Conservation (phyloP, 2,113 vertebrate genomes). For the Alectura lathami region DNA sequence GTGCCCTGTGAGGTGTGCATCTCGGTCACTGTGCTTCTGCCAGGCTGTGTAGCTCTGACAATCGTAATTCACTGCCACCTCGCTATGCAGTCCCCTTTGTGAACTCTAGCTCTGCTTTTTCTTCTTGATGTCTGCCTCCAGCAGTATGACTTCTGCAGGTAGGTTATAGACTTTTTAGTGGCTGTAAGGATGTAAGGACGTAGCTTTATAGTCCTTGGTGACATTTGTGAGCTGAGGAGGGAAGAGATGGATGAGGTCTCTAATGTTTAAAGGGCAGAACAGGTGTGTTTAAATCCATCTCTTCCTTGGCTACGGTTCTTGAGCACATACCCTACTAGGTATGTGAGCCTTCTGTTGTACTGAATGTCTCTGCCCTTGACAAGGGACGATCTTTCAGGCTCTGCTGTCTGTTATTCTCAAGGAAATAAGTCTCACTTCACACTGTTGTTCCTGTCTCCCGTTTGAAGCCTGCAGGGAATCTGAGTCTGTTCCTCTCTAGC, state of each 20-base stretch:
- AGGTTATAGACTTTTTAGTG: background rate
- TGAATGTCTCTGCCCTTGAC: background rate
- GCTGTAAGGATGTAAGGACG: background rate
- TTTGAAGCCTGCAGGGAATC: background rate
- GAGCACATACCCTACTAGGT: background rate
- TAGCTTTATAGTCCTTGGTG: background rate
- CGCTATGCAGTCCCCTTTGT: background rate
- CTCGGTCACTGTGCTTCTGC: background rate
- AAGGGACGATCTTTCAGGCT: background rate
- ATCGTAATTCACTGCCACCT: accelerated
- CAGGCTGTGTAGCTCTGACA: no score
- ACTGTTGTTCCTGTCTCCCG: background rate
- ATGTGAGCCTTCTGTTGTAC: background rate
- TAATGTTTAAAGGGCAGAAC: background rate
- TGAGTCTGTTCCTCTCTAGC: background rate
- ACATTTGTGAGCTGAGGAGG: background rate
- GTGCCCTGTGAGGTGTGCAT: background rate
- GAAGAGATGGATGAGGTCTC: background rate
- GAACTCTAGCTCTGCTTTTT: background rate
- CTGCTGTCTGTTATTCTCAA: background rate
- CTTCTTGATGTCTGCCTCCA: background rate
- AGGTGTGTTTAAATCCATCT: background rate
- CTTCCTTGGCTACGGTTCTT: background rate
- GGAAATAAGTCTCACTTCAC: background rate
- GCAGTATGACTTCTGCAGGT: background rate